Evolutionary conservation across 2,797 vertebrate species (phyloP).

Genomic region (Hyperoplus lanceolatus): DNA sequence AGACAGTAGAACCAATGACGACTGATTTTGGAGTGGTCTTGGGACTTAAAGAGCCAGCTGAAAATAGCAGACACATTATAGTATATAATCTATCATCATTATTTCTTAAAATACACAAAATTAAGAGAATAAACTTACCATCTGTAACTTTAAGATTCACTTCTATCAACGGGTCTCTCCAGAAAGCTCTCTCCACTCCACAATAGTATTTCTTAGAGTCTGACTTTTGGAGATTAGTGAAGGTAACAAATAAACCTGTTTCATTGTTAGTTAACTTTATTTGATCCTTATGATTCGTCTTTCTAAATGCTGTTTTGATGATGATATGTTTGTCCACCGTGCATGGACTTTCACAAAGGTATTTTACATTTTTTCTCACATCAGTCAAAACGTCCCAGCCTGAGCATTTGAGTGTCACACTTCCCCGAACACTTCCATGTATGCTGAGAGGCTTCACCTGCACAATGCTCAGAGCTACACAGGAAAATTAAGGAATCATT

Average conservation of each 20-base stretch:
- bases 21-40: background rate
- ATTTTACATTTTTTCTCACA: background rate
- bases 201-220: conserved; percentile 37
- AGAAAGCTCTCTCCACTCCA: accelerated
- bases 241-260: conserved; percentile 28
- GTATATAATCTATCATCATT: background rate
- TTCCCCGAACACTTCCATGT: background rate
- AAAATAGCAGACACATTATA: background rate
- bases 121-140: conserved; percentile 31
- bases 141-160: conserved; percentile 24
- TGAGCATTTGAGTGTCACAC: conserved; percentile 13
- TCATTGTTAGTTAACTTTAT: background rate
- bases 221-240: conserved; percentile 31
- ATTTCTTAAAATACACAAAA: background rate
- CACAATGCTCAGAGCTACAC: conserved; percentile 31
- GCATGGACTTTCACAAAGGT: conserved; percentile 30
- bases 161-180: accelerated
- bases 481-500: background rate
- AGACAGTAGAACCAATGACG: background rate
- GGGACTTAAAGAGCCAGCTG: background rate
- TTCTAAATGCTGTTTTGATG: background rate
- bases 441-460: background rate
- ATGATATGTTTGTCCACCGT: background rate
- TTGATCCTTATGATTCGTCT: accelerated
- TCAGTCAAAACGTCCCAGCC: accelerated